phyloP scores from a whole-genome alignment of 1,140 invertebrate genomes.

The Philotrypesis tridentata region DNA sequence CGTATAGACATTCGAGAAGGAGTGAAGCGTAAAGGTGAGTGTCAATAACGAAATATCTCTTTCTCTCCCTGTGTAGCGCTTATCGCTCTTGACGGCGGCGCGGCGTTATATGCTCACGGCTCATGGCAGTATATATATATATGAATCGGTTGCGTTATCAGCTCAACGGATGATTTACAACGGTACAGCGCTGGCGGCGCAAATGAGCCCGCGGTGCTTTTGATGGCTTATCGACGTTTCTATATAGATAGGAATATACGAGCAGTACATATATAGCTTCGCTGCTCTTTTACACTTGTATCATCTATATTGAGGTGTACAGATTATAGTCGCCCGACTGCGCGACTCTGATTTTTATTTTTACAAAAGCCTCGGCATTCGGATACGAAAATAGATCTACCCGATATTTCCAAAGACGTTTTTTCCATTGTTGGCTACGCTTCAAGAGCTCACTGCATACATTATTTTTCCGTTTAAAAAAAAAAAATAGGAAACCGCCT shows the following conservation, averaged over 20 bases:
- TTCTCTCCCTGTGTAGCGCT: not conserved
- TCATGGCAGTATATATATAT: not conserved
- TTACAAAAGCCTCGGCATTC: no score
- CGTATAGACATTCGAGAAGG: not conserved
- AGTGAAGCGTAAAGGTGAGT: not conserved
- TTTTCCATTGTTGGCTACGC: no score
- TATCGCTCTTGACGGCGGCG: not conserved
- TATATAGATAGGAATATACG: no score
- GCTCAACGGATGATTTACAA: slow-evolving; percentile 20
- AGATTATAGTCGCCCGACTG: no score
- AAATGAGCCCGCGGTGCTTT: slow-evolving; percentile 28
- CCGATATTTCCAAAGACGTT: no score
- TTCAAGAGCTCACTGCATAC: no score
- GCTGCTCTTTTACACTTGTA: not conserved
- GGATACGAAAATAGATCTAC: no score
- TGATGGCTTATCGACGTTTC: slow-evolving; percentile 44
- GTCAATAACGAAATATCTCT: slow-evolving; percentile 25
- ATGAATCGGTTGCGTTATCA: not conserved
- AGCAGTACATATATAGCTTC: no score
- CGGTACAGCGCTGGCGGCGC: not conserved
- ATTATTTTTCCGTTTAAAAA: no score
- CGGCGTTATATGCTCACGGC: not conserved
- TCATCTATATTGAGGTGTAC: no score
- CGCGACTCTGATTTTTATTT: not conserved
- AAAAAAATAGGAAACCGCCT: no score